Percentiles rank a stretch among this genome's conserved stretches.
Conservation (phyloP, 2,888 invertebrate genomes). For the Corbicula japonica region DNA sequence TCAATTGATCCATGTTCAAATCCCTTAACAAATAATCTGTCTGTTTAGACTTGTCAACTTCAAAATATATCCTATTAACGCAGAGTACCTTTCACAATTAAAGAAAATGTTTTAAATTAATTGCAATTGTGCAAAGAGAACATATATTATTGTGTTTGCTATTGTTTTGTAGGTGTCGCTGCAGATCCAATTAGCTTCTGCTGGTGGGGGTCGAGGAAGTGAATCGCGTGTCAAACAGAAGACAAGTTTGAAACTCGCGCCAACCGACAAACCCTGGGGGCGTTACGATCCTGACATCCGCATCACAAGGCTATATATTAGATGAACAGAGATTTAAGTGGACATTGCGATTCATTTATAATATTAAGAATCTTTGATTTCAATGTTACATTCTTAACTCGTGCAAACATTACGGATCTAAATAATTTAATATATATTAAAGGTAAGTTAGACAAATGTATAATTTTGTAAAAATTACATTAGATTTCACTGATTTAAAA, state of each 20-base stretch:
- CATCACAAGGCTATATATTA: constrained; percentile 59
- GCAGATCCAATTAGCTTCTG: neutral
- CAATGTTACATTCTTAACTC: neutral
- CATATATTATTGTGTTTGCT: neutral
- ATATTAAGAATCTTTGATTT: neutral
- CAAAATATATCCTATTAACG: constrained; percentile 6
- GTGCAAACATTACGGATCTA: neutral
- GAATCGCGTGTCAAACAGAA: constrained; percentile 52
- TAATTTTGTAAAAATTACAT: no score
- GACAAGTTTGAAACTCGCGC: constrained; percentile 34
- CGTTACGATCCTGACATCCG: constrained; percentile 53
- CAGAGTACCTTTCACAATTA: constrained; percentile 20
- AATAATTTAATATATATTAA: neutral
- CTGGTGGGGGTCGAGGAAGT: constrained; percentile 44
- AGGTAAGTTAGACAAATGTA: neutral
- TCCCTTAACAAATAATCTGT: constrained; percentile 30
- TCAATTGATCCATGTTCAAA: no score
- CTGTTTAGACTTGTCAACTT: constrained; percentile 44
- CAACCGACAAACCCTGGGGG: constrained; percentile 50
- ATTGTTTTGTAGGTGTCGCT: constrained; percentile 15
- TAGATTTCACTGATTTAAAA: no score
- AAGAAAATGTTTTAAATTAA: constrained; percentile 19
- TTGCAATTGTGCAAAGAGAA: constrained; percentile 44
- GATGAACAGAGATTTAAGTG: neutral
- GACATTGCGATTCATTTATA: neutral